A percentile compares a stretch with the other conserved stretches of the same genome.
Conservation (phyloP, 2,113 vertebrate species). For the Megaceryle maxima region DNA sequence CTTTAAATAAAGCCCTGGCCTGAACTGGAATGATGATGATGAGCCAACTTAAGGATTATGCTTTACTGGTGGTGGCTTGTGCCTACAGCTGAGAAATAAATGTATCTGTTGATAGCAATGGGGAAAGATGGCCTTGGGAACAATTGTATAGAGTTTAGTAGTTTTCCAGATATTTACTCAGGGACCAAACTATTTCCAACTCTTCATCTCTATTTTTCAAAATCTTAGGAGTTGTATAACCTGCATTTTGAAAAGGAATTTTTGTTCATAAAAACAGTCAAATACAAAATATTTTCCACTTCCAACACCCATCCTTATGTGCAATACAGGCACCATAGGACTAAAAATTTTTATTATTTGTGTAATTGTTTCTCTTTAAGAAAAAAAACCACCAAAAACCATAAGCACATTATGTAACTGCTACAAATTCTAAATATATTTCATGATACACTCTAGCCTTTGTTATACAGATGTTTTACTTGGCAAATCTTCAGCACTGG, state of each 20-base stretch:
- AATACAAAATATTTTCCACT: background rate
- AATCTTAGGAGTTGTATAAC: background rate
- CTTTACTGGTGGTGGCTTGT: background rate
- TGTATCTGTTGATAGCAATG: background rate
- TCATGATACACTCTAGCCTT: background rate
- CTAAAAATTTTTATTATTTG: background rate
- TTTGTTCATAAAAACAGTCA: background rate
- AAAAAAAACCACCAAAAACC: background rate
- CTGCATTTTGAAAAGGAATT: background rate
- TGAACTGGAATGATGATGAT: background rate
- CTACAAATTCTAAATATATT: background rate
- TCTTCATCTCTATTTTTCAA: background rate
- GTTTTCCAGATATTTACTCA: conserved; percentile 22
- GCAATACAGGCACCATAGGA: background rate
- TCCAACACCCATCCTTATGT: background rate
- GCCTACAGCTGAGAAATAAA: background rate
- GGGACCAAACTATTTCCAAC: conserved; percentile 21
- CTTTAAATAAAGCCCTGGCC: background rate
- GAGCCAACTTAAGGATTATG: background rate
- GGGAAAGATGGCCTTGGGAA: background rate
- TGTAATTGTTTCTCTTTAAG: background rate
- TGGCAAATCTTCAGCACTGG: background rate
- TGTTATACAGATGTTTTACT: background rate
- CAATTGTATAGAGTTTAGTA: background rate
- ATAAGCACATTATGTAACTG: background rate